Evolutionary conservation across 2,797 vertebrate species (phyloP).

Genomic region (Gymnopithys bicolor): DNA sequence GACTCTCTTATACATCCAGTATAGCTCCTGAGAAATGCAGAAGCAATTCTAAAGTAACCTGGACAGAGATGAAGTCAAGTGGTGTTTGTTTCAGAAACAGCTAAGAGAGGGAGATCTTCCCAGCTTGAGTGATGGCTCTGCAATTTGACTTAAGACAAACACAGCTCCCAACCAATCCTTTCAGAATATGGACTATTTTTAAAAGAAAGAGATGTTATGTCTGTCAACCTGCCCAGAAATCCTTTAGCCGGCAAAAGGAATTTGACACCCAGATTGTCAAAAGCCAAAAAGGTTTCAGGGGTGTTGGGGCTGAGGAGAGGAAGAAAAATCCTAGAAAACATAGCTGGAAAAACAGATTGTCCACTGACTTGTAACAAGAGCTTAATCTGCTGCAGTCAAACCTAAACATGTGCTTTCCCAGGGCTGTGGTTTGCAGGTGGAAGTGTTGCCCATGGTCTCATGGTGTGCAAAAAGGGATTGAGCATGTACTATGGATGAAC

Average conservation of each 20-base stretch:
- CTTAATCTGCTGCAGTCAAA: not conserved
- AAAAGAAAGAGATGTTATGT: constrained; percentile 36
- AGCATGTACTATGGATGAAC: not conserved
- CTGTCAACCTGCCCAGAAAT: constrained; percentile 52
- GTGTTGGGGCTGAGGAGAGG: not conserved
- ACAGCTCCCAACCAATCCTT: not conserved
- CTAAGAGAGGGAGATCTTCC: not conserved
- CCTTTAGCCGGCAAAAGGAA: not conserved
- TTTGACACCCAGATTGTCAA: constrained; percentile 1
- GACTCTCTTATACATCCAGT: not conserved
- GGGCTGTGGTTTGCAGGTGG: not conserved
- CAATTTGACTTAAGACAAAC: constrained; percentile 30
- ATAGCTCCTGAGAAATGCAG: constrained; percentile 6
- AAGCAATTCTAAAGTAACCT: not conserved
- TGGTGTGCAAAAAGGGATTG: not conserved
- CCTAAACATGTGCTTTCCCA: fast-evolving
- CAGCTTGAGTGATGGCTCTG: constrained; percentile 14
- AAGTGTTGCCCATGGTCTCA: not conserved
- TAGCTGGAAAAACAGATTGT: not conserved
- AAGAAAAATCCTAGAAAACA: constrained; percentile 17
- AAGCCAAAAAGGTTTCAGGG: constrained; percentile 6
- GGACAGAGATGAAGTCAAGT: not conserved
- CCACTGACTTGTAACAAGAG: not conserved
- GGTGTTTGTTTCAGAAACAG: not conserved
- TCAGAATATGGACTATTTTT: not conserved